A percentile compares a stretch with the other conserved stretches of the same genome.
These are phyloP conservation scores for Acanthaster planci DNA, from an alignment of 35 echinoderm and acorn worm genomes.

Conservation along the genomic window DNA sequence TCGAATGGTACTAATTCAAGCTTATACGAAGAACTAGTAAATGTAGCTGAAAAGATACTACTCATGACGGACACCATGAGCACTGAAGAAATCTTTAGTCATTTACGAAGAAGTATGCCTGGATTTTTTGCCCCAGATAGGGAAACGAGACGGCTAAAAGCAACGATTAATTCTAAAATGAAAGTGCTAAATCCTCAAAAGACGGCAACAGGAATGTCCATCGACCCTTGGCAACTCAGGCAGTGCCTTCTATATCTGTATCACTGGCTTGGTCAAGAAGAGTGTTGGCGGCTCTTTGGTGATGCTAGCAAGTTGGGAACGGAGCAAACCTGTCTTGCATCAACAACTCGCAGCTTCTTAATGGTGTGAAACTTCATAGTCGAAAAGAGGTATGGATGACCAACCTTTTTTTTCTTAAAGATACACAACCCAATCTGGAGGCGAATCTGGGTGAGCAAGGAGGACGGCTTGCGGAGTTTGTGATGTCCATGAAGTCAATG, in stretches of 20 bases:
- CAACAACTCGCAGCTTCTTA: too few species aligned
- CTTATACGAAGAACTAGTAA: neutral
- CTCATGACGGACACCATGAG: neutral
- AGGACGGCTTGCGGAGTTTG: neutral
- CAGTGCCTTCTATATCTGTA: constrained; percentile 38
- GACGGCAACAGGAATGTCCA: constrained; percentile 25
- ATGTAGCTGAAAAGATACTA: neutral
- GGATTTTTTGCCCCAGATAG: neutral
- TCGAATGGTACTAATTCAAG: neutral
- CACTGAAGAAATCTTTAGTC: neutral
- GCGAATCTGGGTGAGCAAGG: too few species aligned
- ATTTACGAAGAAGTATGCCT: neutral
- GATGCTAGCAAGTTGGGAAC: too few species aligned
- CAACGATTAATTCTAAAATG: neutral
- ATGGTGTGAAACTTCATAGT: too few species aligned
- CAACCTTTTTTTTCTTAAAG: too few species aligned
- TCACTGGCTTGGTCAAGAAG: constrained; percentile 37
- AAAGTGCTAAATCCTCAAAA: neutral
- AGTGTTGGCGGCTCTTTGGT: too few species aligned
- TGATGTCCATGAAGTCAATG: neutral
- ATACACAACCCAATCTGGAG: too few species aligned
- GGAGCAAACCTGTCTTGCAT: too few species aligned
- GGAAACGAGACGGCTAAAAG: neutral
- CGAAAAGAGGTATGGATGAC: too few species aligned
- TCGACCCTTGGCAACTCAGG: neutral